Percentiles rank a stretch among this genome's conserved stretches.
These are phyloP conservation scores for Agrenia bidenticulata DNA, from an alignment of 2,888 invertebrate genomes.

Conservation along the genomic window DNA sequence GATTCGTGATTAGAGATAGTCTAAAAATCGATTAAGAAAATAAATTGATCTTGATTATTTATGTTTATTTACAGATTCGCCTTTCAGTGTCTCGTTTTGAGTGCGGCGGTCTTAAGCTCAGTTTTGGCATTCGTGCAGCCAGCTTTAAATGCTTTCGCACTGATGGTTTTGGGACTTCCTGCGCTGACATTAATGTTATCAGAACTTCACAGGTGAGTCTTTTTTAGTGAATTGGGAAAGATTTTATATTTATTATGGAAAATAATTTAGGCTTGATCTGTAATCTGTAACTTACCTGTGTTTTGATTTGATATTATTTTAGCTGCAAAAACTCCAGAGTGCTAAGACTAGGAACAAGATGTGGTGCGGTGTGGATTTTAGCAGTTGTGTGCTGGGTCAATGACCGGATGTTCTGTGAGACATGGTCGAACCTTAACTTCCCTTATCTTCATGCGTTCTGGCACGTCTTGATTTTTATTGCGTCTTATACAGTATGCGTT, in stretches of 20 bases:
- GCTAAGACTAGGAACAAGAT: slow-evolving; percentile 70
- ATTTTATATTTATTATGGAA: background rate
- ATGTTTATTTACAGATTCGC: slow-evolving; percentile 15
- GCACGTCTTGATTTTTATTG: slow-evolving; percentile 79
- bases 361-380: slow-evolving; percentile 67
- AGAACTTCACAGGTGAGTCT: slow-evolving; percentile 67
- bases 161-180: slow-evolving; percentile 73
- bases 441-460: slow-evolving; percentile 81
- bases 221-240: background rate
- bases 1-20: too few species aligned
- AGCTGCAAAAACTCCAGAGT: slow-evolving; percentile 64
- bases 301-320: slow-evolving; percentile 14
- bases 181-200: slow-evolving; percentile 67
- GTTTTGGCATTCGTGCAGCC: slow-evolving; percentile 72
- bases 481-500: slow-evolving; percentile 74
- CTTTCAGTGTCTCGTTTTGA: slow-evolving; percentile 64
- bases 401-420: slow-evolving; percentile 65
- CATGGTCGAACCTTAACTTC: slow-evolving; percentile 74
- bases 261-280: background rate
- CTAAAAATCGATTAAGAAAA: background rate
- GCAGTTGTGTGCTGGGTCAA: slow-evolving; percentile 77
- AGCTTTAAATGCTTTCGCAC: slow-evolving; percentile 76
- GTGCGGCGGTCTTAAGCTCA: slow-evolving; percentile 67
- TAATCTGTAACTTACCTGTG: background rate
- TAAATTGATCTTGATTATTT: background rate